Evolutionary conservation across 2,113 vertebrate species (phyloP).

Genomic region (Pseudorhombus dupliciocellatus): DNA sequence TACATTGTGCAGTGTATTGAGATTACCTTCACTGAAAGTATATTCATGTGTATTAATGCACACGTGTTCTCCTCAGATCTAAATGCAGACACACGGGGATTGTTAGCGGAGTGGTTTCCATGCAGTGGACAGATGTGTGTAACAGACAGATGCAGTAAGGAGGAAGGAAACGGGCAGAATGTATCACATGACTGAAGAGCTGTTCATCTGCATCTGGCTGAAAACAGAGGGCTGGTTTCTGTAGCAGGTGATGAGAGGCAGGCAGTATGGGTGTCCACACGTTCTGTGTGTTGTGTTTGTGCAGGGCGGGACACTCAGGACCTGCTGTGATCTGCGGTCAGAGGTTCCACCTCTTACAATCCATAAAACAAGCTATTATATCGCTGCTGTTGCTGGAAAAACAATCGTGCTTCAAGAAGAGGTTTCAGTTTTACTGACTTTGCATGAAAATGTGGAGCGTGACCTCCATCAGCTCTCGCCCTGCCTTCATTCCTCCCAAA

Average conservation of each 20-base stretch:
- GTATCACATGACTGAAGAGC: constrained; percentile 24
- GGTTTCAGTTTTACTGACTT: background rate
- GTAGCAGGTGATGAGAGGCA: constrained; percentile 59
- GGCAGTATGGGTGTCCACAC: constrained; percentile 30
- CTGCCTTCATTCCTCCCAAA: background rate
- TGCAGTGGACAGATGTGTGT: background rate
- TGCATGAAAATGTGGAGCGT: background rate
- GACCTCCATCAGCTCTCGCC: background rate
- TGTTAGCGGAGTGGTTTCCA: background rate
- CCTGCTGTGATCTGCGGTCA: background rate
- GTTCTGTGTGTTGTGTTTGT: constrained; percentile 34
- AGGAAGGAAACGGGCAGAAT: constrained; percentile 1
- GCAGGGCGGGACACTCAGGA: background rate
- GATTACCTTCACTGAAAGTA: too few relatives aligned
- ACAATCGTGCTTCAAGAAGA: background rate
- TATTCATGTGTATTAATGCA: background rate
- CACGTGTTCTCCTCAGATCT: background rate
- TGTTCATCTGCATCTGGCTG: constrained; percentile 37
- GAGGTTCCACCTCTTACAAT: background rate
- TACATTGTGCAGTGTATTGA: too few relatives aligned
- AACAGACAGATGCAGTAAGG: constrained; percentile 21
- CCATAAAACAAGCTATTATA: constrained; percentile 1
- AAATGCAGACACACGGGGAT: too few relatives aligned
- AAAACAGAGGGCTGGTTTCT: constrained; percentile 33
- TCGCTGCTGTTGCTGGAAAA: constrained; percentile 5